These are phyloP conservation scores for Dendrocopos noguchii DNA, from an alignment of 2,113 vertebrate species.

Conservation along the genomic window DNA sequence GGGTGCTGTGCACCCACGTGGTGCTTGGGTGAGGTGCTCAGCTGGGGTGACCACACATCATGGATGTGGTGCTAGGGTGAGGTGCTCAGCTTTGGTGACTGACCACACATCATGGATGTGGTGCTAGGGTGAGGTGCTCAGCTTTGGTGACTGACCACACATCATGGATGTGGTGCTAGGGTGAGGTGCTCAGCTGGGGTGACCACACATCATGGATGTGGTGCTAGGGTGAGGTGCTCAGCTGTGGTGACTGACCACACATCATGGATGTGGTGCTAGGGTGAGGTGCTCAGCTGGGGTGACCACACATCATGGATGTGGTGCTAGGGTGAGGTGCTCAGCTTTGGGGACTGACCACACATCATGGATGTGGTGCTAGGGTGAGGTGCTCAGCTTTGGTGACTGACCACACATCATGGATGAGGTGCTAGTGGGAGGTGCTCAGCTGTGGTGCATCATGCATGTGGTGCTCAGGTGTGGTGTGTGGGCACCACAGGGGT, in stretches of 20 bases:
- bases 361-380: background rate
- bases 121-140: background rate
- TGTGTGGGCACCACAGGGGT: background rate
- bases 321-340: background rate
- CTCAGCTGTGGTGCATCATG: background rate
- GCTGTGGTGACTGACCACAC: background rate
- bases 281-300: background rate
- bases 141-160: background rate
- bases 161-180: background rate
- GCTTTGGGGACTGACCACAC: background rate
- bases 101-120: background rate
- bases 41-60: background rate
- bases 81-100: background rate
- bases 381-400: background rate
- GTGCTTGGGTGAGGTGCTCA: background rate
- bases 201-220: background rate
- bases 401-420: background rate
- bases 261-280: too few species aligned
- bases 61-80: background rate
- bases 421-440: background rate
- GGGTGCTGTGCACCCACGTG: background rate
- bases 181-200: background rate
- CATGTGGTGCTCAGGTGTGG: background rate
- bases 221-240: background rate
- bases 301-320: background rate